Evolutionary conservation across 2,797 vertebrate genomes (phyloP).

Genomic region (Onychomys leucogaster): DNA sequence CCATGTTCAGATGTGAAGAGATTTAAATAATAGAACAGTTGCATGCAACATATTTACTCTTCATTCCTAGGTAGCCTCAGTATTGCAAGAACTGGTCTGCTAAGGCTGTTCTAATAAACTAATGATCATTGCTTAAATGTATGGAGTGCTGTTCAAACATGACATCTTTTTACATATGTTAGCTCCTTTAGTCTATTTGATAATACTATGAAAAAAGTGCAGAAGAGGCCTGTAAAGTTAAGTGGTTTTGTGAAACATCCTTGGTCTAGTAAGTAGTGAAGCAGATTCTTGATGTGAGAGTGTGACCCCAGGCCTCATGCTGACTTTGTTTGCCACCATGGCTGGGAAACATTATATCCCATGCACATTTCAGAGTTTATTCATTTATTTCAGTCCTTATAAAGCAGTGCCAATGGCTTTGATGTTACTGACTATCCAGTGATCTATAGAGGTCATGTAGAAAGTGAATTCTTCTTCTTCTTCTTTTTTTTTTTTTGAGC

Average conservation of each 20-base stretch:
- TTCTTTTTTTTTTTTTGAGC: too few species aligned
- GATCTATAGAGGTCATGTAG: conserved; percentile 47
- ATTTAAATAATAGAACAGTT: conserved; percentile 68
- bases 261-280: background rate
- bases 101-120: background rate
- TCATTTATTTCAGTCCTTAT: background rate
- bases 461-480: too few species aligned
- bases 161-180: background rate
- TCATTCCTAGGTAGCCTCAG: background rate
- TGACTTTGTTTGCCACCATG: background rate
- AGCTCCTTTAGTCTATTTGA: conserved; percentile 55
- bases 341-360: background rate
- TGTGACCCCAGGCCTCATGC: background rate
- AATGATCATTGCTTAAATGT: background rate
- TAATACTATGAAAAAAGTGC: background rate
- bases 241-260: background rate
- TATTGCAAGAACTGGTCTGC: background rate
- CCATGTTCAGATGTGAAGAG: conserved; percentile 52
- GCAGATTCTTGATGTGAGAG: background rate
- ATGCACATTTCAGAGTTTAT: background rate
- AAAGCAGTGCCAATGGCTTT: background rate
- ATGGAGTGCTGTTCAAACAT: background rate
- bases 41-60: background rate
- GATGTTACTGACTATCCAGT: background rate
- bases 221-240: background rate